phyloP scores from a whole-genome alignment of 2,797 vertebrate genomes.

The Balearica regulorum region DNA sequence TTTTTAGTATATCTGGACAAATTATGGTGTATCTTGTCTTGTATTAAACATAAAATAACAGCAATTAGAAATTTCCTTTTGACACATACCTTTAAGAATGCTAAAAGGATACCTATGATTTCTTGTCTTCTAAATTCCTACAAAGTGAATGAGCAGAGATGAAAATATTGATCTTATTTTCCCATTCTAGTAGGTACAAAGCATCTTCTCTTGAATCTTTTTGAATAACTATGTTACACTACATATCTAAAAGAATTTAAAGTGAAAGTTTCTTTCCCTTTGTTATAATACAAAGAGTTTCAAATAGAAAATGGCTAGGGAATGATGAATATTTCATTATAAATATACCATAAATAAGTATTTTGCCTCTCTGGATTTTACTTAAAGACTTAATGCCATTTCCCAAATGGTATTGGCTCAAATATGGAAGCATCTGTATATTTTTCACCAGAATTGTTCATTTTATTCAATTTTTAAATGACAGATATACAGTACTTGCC shows the following conservation, averaged over 20 bases:
- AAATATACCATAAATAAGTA: not conserved
- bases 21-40: not conserved
- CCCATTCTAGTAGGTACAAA: not conserved
- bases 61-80: not conserved
- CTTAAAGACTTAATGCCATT: not conserved
- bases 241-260: not conserved
- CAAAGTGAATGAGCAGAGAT: not conserved
- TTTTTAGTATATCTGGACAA: not conserved
- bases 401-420: not conserved
- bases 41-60: not conserved
- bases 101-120: not conserved
- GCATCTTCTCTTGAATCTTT: not conserved
- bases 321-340: not conserved
- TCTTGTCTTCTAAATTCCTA: not conserved
- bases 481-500: not conserved
- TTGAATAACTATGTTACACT: not conserved
- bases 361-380: not conserved
- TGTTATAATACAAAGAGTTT: not conserved
- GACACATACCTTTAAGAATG: not conserved
- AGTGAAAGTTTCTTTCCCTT: not conserved
- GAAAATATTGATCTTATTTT: not conserved
- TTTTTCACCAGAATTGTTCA: not conserved
- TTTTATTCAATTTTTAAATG: slow-evolving; percentile 2
- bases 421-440: not conserved
- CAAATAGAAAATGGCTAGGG: not conserved